These are phyloP conservation scores for Caenorhabditis virilis DNA, from an alignment of 2,888 invertebrate species.

Conservation along the genomic window DNA sequence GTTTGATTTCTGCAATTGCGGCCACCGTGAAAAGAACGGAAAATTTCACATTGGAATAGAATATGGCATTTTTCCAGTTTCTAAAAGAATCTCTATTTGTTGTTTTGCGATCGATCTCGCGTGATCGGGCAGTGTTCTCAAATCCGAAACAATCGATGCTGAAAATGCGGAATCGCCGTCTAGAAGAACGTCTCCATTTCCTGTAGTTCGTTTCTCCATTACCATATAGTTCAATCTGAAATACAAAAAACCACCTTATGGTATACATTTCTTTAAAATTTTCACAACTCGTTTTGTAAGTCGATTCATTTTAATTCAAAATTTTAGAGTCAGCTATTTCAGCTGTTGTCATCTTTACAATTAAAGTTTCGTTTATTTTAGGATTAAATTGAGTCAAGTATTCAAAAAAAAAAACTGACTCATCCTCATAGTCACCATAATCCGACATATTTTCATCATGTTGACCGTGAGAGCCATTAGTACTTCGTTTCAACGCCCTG, in stretches of 20 bases:
- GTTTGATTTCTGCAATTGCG: too few relatives aligned
- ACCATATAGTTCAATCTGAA: constrained; percentile 26
- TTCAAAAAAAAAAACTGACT: constrained; percentile 17
- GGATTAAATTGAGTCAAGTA: too few relatives aligned
- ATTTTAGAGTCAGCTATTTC: too few relatives aligned
- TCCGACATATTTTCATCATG: constrained; percentile 46
- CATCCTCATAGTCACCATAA: constrained; percentile 35
- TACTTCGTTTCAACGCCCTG: constrained; percentile 35
- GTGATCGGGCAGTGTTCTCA: constrained; percentile 52
- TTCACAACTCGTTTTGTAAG: too few relatives aligned
- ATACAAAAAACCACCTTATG: too few relatives aligned
- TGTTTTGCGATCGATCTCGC: constrained; percentile 49
- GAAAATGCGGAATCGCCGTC: constrained; percentile 65
- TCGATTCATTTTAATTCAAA: too few relatives aligned
- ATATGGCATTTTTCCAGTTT: constrained; percentile 22
- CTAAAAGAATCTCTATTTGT: constrained; percentile 52
- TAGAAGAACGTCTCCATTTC: constrained; percentile 41
- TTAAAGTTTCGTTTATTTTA: too few relatives aligned
- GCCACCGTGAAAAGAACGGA: too few relatives aligned
- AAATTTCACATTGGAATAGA: too few relatives aligned
- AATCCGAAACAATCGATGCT: constrained; percentile 57
- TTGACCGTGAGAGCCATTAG: neutral
- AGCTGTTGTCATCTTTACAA: too few relatives aligned
- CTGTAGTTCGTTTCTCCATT: constrained; percentile 19
- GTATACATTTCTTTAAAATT: too few relatives aligned